These are phyloP conservation scores for Tanytarsus gracilentus DNA, from an alignment of 2,888 invertebrate species.

Conservation along the genomic window DNA sequence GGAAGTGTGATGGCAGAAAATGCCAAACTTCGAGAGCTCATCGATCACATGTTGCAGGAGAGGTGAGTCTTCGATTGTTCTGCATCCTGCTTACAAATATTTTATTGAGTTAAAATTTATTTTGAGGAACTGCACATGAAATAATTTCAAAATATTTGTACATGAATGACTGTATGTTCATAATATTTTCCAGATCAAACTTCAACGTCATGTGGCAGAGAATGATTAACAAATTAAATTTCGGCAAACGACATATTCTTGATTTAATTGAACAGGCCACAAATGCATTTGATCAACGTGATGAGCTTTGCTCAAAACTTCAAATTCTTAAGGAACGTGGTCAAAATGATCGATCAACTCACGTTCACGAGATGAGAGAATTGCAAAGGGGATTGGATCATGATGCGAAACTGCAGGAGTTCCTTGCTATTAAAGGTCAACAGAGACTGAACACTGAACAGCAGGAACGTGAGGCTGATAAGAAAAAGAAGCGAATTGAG, in stretches of 20 bases:
- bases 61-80: slow-evolving; percentile 44
- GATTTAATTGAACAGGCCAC: slow-evolving; percentile 84
- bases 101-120: background rate
- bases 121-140: background rate
- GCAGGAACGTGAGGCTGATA: slow-evolving; percentile 63
- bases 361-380: slow-evolving; percentile 75
- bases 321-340: slow-evolving; percentile 69
- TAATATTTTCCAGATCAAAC: slow-evolving; percentile 48
- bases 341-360: slow-evolving; percentile 58
- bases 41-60: slow-evolving; percentile 73
- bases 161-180: background rate
- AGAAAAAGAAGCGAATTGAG: slow-evolving; percentile 56
- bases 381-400: slow-evolving; percentile 77
- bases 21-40: slow-evolving; percentile 61
- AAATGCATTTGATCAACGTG: slow-evolving; percentile 79
- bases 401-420: slow-evolving; percentile 73
- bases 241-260: slow-evolving; percentile 71
- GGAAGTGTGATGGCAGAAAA: slow-evolving; percentile 67
- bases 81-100: background rate
- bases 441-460: slow-evolving; percentile 64
- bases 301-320: slow-evolving; percentile 70
- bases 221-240: slow-evolving; percentile 62
- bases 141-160: background rate
- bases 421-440: slow-evolving; percentile 76
- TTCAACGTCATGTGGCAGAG: slow-evolving; percentile 77